Evolutionary conservation across 2,113 vertebrate species (phyloP).

Genomic region (Strigops habroptila): DNA sequence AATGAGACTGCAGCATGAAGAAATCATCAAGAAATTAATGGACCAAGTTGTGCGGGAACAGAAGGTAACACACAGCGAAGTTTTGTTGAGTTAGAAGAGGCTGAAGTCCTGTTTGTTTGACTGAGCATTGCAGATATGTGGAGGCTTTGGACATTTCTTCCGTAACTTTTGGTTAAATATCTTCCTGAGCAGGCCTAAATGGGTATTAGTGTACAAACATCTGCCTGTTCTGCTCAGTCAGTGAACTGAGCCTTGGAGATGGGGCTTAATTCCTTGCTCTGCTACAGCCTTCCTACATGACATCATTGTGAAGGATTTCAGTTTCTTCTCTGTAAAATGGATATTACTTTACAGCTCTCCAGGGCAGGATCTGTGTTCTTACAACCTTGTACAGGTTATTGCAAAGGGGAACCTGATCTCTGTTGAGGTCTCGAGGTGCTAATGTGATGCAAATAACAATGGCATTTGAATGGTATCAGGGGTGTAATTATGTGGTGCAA

Average conservation of each 20-base stretch:
- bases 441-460: not conserved
- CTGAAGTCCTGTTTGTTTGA: not conserved
- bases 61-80: slow-evolving; percentile 59
- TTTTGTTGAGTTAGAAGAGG: not conserved
- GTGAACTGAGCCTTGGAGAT: not conserved
- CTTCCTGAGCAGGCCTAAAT: not conserved
- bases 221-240: not conserved
- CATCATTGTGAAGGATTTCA: not conserved
- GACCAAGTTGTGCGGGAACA: slow-evolving; percentile 71
- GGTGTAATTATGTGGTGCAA: not conserved
- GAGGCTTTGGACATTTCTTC: not conserved
- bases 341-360: not conserved
- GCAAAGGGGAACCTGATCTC: not conserved
- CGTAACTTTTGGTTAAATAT: not conserved
- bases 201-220: not conserved
- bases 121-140: not conserved
- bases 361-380: not conserved
- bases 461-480: not conserved
- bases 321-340: not conserved
- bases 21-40: slow-evolving; percentile 82
- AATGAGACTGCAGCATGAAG: slow-evolving; percentile 89
- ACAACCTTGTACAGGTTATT: not conserved
- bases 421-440: not conserved
- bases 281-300: not conserved
- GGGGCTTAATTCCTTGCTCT: not conserved